Base-by-base conservation (phyloP, 2,797 vertebrate genomes). In the Pelochelys cantorii region DNA sequence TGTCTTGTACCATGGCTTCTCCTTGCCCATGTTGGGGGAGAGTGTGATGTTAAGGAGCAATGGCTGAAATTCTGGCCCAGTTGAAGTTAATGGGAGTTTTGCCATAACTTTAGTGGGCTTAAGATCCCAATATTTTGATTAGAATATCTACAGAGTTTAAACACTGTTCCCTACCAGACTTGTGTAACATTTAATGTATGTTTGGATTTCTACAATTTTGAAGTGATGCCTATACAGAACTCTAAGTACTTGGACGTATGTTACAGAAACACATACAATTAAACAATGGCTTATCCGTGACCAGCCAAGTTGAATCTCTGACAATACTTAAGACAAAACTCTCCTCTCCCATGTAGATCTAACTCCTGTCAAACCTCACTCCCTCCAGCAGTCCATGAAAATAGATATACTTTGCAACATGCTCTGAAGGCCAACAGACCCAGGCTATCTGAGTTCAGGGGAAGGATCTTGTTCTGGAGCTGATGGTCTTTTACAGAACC, bases 101-200 rank as follows among this genome's bases (percentile, higher is more conserved):
- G 87, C 9, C 13, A 84, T 4, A 81, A 71, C 25, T 87, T 14
- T 0, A 2, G 18, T 3, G 25, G 90, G 65, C 79, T 84, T n/a
- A n/a, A n/a, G n/a, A n/a, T n/a, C n/a, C n/a, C n/a, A 62, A 48
- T 81, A n/a, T 88, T 94, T 90, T 84, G 88, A 68, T 54, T 27
- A 79, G 37, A 2, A n/a, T 87, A 34, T 87, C 56, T 68, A 34
- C 31, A 57, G 80, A 56, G 65, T 85, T 91, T 81, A 94, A 94
- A 84, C 34, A 25, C 57, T 75, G 13, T 93, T 93, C 77, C 25
- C 81, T 93, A 75, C 31, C 48, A 54, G 14, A 90, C 27, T 0
- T 4, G 17, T 55, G 3, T 48, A 60, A 48, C 52, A 37, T n/a
- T 92, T 92, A 75, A 17, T 68, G 94, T 87, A 60, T 75, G 31